Conservation (phyloP, 1,140 invertebrate species). For the Ylistrum balloti region DNA sequence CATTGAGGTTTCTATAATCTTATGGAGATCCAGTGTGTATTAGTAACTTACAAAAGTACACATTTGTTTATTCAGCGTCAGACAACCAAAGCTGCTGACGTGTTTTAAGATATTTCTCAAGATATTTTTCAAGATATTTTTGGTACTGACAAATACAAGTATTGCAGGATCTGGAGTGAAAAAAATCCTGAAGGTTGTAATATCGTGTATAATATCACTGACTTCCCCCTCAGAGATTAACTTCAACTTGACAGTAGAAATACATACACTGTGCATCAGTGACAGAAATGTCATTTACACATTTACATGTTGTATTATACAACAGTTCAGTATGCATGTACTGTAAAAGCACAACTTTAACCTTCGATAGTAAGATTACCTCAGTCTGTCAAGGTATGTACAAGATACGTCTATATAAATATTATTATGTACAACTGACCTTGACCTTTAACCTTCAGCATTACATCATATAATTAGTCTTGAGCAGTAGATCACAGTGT, state of each 20-base stretch:
- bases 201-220: too few relatives aligned
- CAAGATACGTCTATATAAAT: too few relatives aligned
- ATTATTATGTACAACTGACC: too few relatives aligned
- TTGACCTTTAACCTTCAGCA: too few relatives aligned
- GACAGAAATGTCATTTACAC: too few relatives aligned
- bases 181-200: too few relatives aligned
- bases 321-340: not conserved
- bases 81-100: not conserved
- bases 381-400: not conserved
- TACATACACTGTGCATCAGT: not conserved
- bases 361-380: not conserved
- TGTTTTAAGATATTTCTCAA: not conserved
- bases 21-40: not conserved
- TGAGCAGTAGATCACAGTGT: too few relatives aligned
- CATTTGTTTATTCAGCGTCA: not conserved
- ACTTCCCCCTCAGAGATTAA: too few relatives aligned
- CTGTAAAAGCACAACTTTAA: not conserved
- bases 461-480: too few relatives aligned
- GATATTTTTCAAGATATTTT: not conserved
- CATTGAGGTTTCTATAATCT: not conserved
- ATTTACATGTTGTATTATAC: not conserved
- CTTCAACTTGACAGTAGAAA: not conserved
- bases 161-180: too few relatives aligned
- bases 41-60: not conserved
- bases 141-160: too few relatives aligned